phyloP scores from a whole-genome alignment of 2,113 vertebrate genomes.

The Chloropsis hardwickii region DNA sequence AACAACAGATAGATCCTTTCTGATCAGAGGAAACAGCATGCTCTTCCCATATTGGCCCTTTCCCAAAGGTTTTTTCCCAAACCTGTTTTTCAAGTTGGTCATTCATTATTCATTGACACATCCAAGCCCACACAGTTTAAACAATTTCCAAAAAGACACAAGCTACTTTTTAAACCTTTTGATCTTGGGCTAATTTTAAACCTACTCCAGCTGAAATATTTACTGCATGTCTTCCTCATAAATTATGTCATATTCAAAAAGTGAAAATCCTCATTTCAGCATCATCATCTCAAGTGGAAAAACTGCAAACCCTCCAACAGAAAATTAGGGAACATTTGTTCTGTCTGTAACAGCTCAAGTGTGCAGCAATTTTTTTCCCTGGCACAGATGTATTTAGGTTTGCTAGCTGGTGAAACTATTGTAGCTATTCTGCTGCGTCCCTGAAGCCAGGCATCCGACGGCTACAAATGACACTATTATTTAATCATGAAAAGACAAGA shows the following conservation, averaged over 20 bases:
- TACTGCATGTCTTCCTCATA: conserved; percentile 52
- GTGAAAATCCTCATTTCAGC: conserved; percentile 67
- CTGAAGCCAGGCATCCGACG: background rate
- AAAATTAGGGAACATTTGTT: conserved; percentile 74
- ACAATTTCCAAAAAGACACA: conserved; percentile 27
- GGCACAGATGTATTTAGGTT: conserved; percentile 33
- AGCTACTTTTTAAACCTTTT: conserved; percentile 34
- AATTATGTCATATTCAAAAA: conserved; percentile 64
- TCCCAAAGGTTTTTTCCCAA: no score
- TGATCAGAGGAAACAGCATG: background rate
- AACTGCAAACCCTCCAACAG: conserved; percentile 68
- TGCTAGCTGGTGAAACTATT: background rate
- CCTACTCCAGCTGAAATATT: conserved; percentile 51
- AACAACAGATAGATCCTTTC: background rate
- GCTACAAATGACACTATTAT: conserved; percentile 48
- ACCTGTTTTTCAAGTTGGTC: background rate
- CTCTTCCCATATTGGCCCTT: background rate
- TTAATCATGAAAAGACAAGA: conserved; percentile 59
- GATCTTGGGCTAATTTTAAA: conserved; percentile 61
- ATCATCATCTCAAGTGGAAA: conserved; percentile 67
- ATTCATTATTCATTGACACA: background rate
- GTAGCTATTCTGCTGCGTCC: conserved; percentile 6
- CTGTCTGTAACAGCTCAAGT: conserved; percentile 45
- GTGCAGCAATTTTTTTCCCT: background rate
- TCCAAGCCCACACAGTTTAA: background rate